Percentiles rank a stretch among this genome's conserved stretches.
Conservation (phyloP, 2,797 vertebrate species). For the Chanos chanos region DNA sequence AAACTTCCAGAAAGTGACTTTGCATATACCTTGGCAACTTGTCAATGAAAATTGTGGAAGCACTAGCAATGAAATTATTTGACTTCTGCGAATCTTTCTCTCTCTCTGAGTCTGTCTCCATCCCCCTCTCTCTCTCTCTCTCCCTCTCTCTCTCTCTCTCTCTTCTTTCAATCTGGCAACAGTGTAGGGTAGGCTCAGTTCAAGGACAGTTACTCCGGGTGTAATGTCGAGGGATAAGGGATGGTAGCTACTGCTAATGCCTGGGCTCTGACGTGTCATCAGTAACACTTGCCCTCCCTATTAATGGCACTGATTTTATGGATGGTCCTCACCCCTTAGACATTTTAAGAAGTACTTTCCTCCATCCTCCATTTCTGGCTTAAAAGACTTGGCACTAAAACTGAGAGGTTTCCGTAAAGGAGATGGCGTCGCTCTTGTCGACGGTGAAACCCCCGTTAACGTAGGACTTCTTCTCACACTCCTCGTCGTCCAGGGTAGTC, state of each 20-base stretch:
- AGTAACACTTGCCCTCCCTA: constrained; percentile 41
- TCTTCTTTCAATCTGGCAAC: no score
- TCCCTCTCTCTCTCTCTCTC: no score
- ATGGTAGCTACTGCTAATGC: constrained; percentile 66
- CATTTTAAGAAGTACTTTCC: constrained; percentile 10
- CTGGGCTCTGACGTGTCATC: constrained; percentile 47
- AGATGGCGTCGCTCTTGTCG: constrained; percentile 94
- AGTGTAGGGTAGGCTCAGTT: constrained; percentile 17
- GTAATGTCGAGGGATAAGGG: constrained; percentile 44
- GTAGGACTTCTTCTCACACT: constrained; percentile 89
- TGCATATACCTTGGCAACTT: constrained; percentile 60
- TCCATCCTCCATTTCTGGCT: background rate
- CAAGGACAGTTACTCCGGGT: constrained; percentile 39
- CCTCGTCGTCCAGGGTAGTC: constrained; percentile 77
- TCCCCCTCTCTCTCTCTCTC: no score
- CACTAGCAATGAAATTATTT: constrained; percentile 50
- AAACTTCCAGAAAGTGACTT: constrained; percentile 45
- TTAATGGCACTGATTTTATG: constrained; percentile 54
- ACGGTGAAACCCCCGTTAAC: constrained; percentile 92
- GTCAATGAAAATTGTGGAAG: constrained; percentile 66
- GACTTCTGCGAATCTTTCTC: constrained; percentile 17
- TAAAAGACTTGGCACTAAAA: constrained; percentile 72
- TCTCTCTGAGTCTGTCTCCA: no score
- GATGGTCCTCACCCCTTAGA: constrained; percentile 40
- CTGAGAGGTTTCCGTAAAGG: constrained; percentile 96